Base-by-base conservation (phyloP, 2,888 invertebrate genomes). In the Anorthoa munda region DNA sequence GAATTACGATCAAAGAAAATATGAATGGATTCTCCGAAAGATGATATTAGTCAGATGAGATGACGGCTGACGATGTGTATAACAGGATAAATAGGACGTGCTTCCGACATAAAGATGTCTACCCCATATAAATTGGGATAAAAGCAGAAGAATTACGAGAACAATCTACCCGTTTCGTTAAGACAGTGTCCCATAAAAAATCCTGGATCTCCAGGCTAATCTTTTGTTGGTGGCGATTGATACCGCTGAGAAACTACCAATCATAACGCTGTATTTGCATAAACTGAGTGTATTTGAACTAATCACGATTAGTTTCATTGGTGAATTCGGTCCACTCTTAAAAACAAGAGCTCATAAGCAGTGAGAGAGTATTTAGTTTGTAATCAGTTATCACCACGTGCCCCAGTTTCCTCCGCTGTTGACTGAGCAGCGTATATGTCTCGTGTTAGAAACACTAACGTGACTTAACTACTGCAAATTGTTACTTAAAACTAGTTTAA, bases 361-460 rank as follows among this genome's bases (percentile, higher is more conserved):
- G 26, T 13, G 31, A 50, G 31, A 13, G 23, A n/a, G 46, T 79
- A 46, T 56, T 63, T 72, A 53, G 21, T 64, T 48, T 13, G 11
- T 80, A 64, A 74, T 77, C 80, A 80, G 53, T 26, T 48, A 79
- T 64, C 48, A 80, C 5, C 50, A 31, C 26, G 18, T 53, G 80
- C 17, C 80, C 63, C 64, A 80, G 74, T 80, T 79, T 21, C 48
- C 4, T n/a, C 17, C 12, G 74, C 45, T 59, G 74, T 78, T 78
- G 78, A 50, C 72, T 11, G 15, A 70, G 53, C 53, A 58, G 64
- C 80, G 56, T 15, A 48, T 31, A 48, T 31, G 46, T 17, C 61
- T 51, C 50, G 21, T 23, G 23, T n/a, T 63, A 21, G 39, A 13
- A 39, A 53, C 73, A 56, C 58, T 48, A 48, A 23, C 63, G 63